Evolutionary conservation across 2,888 invertebrate genomes (phyloP), one percentile per base, ranked within the genome.

Genomic region (Suillia variegata): DNA sequence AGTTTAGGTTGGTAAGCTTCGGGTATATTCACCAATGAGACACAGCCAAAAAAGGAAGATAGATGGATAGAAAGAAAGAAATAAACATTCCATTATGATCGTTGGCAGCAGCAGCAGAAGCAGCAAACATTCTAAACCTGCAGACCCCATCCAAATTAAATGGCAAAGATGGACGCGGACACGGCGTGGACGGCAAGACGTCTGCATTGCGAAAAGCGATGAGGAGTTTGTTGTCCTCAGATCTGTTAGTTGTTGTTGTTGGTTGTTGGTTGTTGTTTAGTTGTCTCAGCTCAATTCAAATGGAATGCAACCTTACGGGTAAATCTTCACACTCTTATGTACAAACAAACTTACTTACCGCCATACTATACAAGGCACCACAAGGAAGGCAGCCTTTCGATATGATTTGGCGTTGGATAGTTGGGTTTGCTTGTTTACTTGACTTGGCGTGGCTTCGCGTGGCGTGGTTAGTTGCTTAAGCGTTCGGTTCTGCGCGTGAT

Each of bases 291-390:
- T 33, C 49, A 48, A 31, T 31, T 51, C 17, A 20, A 57, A 33
- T 74, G 74, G 75, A 72, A 75, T 75, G 71, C 62, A 67, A 75
- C 74, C 70, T 66, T 65, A 66, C 71, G 72, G 69, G 75, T 73
- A 70, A 71, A 71, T 74, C 69, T 73, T 70, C 70, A 68, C 74
- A 73, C 77, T 74, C 63, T 50, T 59, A 61, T 13, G 21, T 12
- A 52, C 52, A 31, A 17, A 26, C 31, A 26, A n/a, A 26, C 31
- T n/a, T n/a, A n/a, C n/a, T n/a, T n/a, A n/a, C n/a, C n/a, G n/a
- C n/a, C n/a, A n/a, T n/a, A n/a, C n/a, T n/a, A n/a, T n/a, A n/a
- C n/a, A n/a, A n/a, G n/a, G n/a, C n/a, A n/a, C n/a, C n/a, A n/a
- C n/a, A n/a, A n/a, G 6, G 8, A 13, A n/a, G 18, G 13, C 54